Evolutionary conservation across 1,140 invertebrate species (phyloP).

Genomic region (Drosophila ercepeae): DNA sequence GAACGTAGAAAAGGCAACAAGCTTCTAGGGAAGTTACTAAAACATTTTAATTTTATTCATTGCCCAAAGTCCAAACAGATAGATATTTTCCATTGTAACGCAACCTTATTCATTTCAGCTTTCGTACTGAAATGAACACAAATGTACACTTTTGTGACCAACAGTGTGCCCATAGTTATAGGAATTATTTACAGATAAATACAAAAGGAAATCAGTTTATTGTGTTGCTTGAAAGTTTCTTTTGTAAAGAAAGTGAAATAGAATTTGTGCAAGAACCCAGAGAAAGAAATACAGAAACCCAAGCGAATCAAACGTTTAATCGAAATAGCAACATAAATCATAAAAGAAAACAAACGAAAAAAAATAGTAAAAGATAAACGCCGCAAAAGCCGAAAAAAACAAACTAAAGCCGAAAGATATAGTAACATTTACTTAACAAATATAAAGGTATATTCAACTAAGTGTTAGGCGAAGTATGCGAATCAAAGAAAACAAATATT

Average conservation of each 20-base stretch:
- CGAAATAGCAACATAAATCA: constrained; percentile 39
- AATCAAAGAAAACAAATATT: constrained; percentile 62
- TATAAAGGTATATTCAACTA: constrained; percentile 63
- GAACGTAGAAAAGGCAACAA: constrained; percentile 48
- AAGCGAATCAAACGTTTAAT: constrained; percentile 14
- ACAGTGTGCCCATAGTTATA: constrained; percentile 75
- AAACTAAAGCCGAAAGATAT: constrained; percentile 55
- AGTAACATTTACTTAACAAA: constrained; percentile 71
- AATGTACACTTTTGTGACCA: constrained; percentile 57
- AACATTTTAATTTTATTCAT: constrained; percentile 53
- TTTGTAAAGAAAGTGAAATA: constrained; percentile 68
- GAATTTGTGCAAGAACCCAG: constrained; percentile 65
- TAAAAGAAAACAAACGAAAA: constrained; percentile 41
- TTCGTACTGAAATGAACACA: too few relatives aligned
- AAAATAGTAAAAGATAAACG: constrained; percentile 66
- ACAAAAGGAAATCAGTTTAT: constrained; percentile 72
- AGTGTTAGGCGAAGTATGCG: constrained; percentile 62
- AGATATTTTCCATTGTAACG: neutral
- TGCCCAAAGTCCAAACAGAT: constrained; percentile 49
- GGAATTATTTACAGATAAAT: constrained; percentile 65
- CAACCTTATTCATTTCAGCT: too few relatives aligned
- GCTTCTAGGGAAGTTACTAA: constrained; percentile 31
- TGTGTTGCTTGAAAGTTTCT: constrained; percentile 71
- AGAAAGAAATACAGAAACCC: constrained; percentile 20
- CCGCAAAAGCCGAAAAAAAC: constrained; percentile 56